Conservation (phyloP, 2,113 vertebrate genomes). For the Mobula birostris region DNA sequence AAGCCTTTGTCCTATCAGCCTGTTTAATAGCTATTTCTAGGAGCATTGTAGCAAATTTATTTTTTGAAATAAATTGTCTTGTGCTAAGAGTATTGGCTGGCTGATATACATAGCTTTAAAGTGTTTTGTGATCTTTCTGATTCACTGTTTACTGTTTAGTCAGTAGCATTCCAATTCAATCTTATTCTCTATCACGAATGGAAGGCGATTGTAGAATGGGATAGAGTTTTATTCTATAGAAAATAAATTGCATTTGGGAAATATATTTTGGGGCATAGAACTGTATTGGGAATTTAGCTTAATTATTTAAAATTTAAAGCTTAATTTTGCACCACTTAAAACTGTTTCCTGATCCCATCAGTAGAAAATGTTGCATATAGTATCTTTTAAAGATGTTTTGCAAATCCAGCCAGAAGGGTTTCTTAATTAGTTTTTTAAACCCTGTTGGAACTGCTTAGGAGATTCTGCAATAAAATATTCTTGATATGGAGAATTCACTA, state of each 20-base stretch:
- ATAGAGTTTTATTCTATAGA: neutral
- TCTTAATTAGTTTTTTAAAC: neutral
- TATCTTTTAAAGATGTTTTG: neutral
- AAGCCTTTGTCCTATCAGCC: neutral
- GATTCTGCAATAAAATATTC: neutral
- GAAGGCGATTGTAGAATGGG: neutral
- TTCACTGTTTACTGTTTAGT: neutral
- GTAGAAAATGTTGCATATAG: neutral
- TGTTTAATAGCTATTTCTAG: neutral
- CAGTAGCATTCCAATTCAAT: neutral
- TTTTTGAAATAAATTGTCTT: neutral
- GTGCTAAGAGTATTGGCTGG: neutral
- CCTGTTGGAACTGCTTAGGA: neutral
- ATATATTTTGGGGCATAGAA: neutral
- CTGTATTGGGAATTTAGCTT: neutral
- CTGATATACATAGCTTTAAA: neutral
- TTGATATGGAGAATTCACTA: neutral
- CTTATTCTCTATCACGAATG: neutral
- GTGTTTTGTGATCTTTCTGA: neutral
- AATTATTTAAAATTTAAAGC: neutral
- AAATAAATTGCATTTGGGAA: neutral
- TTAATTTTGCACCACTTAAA: neutral
- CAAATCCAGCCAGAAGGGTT: neutral
- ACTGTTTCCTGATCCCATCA: neutral
- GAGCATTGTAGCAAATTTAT: neutral